A percentile compares a stretch with the other conserved stretches of the same genome.
Conservation (phyloP, 2,113 vertebrate genomes). For the Pluvialis apricaria region DNA sequence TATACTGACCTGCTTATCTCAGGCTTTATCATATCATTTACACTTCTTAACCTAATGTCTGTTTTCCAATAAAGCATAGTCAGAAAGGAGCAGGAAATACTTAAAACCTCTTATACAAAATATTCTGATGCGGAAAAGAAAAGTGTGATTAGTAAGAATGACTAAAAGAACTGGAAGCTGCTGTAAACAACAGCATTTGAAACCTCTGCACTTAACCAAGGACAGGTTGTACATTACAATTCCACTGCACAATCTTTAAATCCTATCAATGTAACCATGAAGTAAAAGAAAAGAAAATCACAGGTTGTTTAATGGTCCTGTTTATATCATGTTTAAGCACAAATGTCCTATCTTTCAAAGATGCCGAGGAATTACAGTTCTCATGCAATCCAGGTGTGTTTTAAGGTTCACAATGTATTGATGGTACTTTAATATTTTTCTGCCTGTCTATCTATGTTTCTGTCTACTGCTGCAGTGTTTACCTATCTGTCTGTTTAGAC, state of each 20-base stretch:
- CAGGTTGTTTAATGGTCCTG: neutral
- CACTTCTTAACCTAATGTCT: neutral
- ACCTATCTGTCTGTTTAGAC: neutral
- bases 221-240: neutral
- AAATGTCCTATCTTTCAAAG: neutral
- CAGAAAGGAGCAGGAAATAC: neutral
- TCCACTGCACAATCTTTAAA: neutral
- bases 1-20: neutral
- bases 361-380: neutral
- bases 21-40: neutral
- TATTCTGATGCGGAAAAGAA: neutral
- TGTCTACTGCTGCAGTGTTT: neutral
- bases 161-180: neutral
- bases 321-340: neutral
- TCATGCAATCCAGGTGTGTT: neutral
- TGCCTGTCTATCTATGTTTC: neutral
- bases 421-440: neutral
- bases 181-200: neutral
- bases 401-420: neutral
- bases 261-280: neutral
- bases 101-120: neutral
- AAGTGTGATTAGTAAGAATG: neutral
- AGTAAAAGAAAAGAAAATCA: neutral
- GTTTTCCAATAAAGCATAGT: neutral
- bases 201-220: neutral